phyloP scores from a whole-genome alignment of 2,888 invertebrate genomes.

The Folsomia manolachei region DNA sequence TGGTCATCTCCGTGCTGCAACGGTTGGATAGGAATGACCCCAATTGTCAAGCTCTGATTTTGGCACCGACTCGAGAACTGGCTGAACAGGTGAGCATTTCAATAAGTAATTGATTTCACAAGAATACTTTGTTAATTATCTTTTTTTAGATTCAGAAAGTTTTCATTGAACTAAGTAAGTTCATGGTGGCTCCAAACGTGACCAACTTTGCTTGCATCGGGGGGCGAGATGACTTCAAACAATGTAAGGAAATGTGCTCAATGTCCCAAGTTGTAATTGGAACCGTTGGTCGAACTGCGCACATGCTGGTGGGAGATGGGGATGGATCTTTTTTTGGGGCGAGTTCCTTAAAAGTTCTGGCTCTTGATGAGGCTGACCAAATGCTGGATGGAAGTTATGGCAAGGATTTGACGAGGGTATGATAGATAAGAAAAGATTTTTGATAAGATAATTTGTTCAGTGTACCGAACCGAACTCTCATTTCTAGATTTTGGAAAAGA shows the following conservation, averaged over 20 bases:
- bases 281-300: constrained; percentile 22
- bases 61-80: constrained; percentile 28
- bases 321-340: neutral
- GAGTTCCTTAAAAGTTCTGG: neutral
- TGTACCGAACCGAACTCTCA: neutral
- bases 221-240: neutral
- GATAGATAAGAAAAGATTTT: neutral
- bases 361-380: constrained; percentile 25
- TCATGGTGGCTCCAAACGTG: constrained; percentile 12
- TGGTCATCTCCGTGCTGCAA: constrained; percentile 22
- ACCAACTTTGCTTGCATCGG: constrained; percentile 16
- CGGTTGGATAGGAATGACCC: constrained; percentile 9
- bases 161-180: constrained; percentile 11
- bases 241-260: neutral
- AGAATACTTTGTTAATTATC: neutral
- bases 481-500: neutral
- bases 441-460: neutral
- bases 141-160: constrained; percentile 17
- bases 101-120: too few species aligned
- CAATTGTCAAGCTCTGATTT: constrained; percentile 18
- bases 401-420: neutral
- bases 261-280: constrained; percentile 25
- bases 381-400: constrained; percentile 11
- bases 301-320: constrained; percentile 2
- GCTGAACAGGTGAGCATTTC: constrained; percentile 29